Percentiles rank a stretch among this genome's conserved stretches.
phyloP scores from a whole-genome alignment of 2,113 vertebrate species.

The Cynocephalus volans region DNA sequence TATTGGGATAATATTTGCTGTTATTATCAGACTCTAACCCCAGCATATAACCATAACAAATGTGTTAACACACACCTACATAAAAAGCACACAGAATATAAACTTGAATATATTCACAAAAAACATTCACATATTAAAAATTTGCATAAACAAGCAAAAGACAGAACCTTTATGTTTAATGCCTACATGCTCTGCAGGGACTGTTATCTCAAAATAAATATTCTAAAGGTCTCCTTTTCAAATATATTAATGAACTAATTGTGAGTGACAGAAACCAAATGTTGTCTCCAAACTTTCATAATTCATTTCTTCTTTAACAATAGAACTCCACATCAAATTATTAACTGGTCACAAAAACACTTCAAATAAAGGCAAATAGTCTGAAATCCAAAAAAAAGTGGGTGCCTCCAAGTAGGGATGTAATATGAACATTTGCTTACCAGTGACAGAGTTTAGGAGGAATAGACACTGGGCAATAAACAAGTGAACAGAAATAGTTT shows the following conservation, averaged over 20 bases:
- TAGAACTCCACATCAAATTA: background rate
- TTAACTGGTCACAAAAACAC: background rate
- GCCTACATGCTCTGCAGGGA: background rate
- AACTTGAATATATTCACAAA: slow-evolving; percentile 64
- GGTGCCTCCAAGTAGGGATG: background rate
- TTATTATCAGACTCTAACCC: slow-evolving; percentile 59
- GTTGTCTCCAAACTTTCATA: background rate
- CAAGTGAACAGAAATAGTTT: background rate
- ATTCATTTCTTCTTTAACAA: slow-evolving; percentile 2
- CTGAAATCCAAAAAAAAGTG: background rate
- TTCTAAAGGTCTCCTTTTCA: background rate
- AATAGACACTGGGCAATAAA: background rate
- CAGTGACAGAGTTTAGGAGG: background rate
- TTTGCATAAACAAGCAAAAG: slow-evolving; percentile 69
- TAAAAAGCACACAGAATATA: background rate
- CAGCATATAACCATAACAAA: slow-evolving; percentile 66
- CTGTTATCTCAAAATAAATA: background rate
- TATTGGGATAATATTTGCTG: slow-evolving; percentile 35
- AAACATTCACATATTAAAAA: slow-evolving; percentile 10
- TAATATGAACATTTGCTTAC: background rate
- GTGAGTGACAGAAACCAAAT: background rate
- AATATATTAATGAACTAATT: background rate
- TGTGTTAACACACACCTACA: slow-evolving; percentile 38
- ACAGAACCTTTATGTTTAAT: slow-evolving; percentile 65
- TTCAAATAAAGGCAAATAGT: background rate